Evolutionary conservation across 2,888 invertebrate species (phyloP).

Genomic region (Dendrolimus houi): DNA sequence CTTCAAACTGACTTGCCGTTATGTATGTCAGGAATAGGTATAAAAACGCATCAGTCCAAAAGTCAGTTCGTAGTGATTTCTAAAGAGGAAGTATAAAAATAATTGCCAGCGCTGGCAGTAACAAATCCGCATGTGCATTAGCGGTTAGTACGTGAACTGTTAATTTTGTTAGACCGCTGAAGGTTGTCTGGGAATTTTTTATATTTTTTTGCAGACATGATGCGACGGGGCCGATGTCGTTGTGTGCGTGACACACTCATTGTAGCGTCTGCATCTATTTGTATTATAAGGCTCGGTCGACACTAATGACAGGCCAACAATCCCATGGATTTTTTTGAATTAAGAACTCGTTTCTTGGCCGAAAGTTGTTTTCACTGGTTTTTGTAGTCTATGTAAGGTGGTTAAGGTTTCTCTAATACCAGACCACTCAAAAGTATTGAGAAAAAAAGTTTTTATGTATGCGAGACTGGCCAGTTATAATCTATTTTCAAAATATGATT

Average conservation of each 20-base stretch:
- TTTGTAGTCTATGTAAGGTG: no score
- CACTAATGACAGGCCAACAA: neutral
- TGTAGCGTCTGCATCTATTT: constrained; percentile 3
- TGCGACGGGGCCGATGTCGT: constrained; percentile 9
- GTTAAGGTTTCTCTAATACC: no score
- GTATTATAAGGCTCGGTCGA: constrained; percentile 4
- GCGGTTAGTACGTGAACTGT: constrained; percentile 5
- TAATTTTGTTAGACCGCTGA: constrained; percentile 12
- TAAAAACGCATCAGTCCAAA: neutral
- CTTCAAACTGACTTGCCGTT: no score
- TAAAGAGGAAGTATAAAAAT: neutral
- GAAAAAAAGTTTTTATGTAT: no score
- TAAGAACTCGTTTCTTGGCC: no score
- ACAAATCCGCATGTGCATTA: neutral
- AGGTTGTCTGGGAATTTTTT: constrained; percentile 15
- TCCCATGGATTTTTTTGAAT: no score
- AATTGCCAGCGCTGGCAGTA: neutral
- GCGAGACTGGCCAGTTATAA: no score
- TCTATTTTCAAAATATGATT: no score
- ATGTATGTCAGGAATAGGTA: no score
- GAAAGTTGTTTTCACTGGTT: no score
- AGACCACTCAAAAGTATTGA: no score
- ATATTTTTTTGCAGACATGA: constrained; percentile 2
- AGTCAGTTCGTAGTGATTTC: neutral
- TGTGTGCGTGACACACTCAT: neutral